These are phyloP conservation scores for Pseudomyrmex cubaensis DNA, from an alignment of 1,140 invertebrate species.

Conservation along the genomic window DNA sequence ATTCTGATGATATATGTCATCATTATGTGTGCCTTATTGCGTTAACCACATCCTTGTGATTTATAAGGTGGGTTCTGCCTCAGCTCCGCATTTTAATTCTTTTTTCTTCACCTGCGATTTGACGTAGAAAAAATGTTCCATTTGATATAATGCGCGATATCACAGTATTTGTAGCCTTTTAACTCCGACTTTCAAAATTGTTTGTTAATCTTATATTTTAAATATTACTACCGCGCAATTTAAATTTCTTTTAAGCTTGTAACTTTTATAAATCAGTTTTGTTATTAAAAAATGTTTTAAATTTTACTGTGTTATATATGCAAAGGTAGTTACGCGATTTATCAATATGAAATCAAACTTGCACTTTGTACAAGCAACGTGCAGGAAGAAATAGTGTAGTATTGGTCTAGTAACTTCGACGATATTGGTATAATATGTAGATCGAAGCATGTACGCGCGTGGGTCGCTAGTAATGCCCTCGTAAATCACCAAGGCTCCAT, in stretches of 20 bases:
- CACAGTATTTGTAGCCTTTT: conserved; percentile 58
- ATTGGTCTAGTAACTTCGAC: conserved; percentile 64
- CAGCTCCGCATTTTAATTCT: conserved; percentile 43
- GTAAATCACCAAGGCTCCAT: conserved; percentile 75
- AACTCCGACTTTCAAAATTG: neutral
- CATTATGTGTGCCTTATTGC: conserved; percentile 71
- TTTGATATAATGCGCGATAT: conserved; percentile 54
- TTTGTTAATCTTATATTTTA: neutral
- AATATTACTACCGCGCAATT: too few species aligned
- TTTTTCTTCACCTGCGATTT: conserved; percentile 34
- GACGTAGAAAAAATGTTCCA: conserved; percentile 20
- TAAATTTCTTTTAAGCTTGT: too few species aligned
- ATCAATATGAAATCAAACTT: neutral
- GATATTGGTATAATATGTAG: conserved; percentile 77
- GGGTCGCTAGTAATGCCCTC: conserved; percentile 75
- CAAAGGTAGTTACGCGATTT: conserved; percentile 22
- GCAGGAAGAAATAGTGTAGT: conserved; percentile 64
- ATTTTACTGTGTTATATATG: neutral
- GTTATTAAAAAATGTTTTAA: too few species aligned
- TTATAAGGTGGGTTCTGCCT: conserved; percentile 65
- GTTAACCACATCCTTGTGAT: conserved; percentile 66
- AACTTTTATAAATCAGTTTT: too few species aligned
- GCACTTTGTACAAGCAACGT: conserved; percentile 40
- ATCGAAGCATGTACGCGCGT: conserved; percentile 70
- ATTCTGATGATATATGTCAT: conserved; percentile 72